These are phyloP conservation scores for Rhyzopertha dominica DNA, from an alignment of 1,140 invertebrate species.

Conservation along the genomic window DNA sequence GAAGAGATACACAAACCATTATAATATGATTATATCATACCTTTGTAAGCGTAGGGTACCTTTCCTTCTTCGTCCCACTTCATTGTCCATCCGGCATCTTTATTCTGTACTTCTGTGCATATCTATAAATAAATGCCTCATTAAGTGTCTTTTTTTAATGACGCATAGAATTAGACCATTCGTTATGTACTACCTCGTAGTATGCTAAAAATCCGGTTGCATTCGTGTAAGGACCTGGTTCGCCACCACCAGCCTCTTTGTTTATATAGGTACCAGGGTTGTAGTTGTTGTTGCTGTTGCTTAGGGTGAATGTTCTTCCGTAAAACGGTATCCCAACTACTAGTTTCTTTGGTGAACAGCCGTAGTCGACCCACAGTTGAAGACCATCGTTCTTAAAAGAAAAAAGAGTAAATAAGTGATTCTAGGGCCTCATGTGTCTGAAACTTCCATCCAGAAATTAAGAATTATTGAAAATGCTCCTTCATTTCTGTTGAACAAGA, in stretches of 20 bases:
- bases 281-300: slow-evolving; percentile 74
- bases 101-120: slow-evolving; percentile 64
- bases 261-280: slow-evolving; percentile 78
- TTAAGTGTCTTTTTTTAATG: slow-evolving; percentile 1
- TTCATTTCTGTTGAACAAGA: too few species aligned
- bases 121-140: slow-evolving; percentile 53
- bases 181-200: slow-evolving; percentile 62
- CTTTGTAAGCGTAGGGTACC: slow-evolving; percentile 81
- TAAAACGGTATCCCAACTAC: slow-evolving; percentile 85
- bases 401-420: slow-evolving; percentile 12
- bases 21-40: slow-evolving; percentile 42
- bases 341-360: slow-evolving; percentile 80
- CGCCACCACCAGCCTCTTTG: slow-evolving; percentile 80
- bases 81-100: slow-evolving; percentile 68
- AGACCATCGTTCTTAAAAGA: slow-evolving; percentile 71
- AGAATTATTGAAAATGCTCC: not conserved
- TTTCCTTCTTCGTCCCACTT: slow-evolving; percentile 77
- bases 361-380: slow-evolving; percentile 78
- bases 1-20: too few species aligned
- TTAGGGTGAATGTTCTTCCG: slow-evolving; percentile 75
- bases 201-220: slow-evolving; percentile 83
- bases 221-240: slow-evolving; percentile 76
- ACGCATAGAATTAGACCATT: slow-evolving; percentile 7
- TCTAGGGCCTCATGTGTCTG: too few species aligned
- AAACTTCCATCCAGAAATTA: slow-evolving; percentile 1